Base-by-base conservation (phyloP, 1,140 invertebrate species). In the Cheumatopsyche charites region DNA sequence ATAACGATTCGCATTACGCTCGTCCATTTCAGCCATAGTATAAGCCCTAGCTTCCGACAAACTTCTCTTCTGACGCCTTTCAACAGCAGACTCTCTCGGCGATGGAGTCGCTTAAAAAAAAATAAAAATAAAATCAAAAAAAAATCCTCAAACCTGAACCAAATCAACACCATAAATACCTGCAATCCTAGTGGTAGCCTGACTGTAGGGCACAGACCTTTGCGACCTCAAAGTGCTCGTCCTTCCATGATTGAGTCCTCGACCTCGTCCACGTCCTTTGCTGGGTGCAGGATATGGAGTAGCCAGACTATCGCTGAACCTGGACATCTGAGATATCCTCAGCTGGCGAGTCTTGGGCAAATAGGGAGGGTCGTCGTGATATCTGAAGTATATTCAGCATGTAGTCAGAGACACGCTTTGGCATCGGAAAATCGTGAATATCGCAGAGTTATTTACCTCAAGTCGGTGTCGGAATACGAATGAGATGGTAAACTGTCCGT, bases 401-500 rank as follows among this genome's bases (percentile, higher is more conserved):
- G n/a, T n/a, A n/a, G n/a, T n/a, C 29, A 3, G 29, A 36, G 9
- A 36, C 3, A 36, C 9, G 9, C 29, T 36, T 4, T 9, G 9
- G 9, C 29, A 36, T 36, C 29, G 29, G 9, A 36, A 36, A 36
- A 36, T 36, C 29, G 3, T 9, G 29, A 36, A 9, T 36, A 36
- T 36, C 29, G 23, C 36, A 62, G 6, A 13, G 4, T 66, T 36
- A 41, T n/a, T 68, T 67, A 82, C 82, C 83, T 81, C 75, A 79
- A 80, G 58, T 87, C 86, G 0, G 86, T 86, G 77, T 87, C 86
- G 1, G 86, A 87, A 61, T 88, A 79, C 67, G 86, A 81, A 80
- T 87, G 79, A 58, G 82, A 81, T 1, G 82, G 73, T 0, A 76
- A 81, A 62, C 79, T 72, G 12, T 75, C 84, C 43, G 87, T 78